These are phyloP conservation scores for Smutsia temminckii DNA, from an alignment of 2,797 vertebrate genomes.

Conservation along the genomic window DNA sequence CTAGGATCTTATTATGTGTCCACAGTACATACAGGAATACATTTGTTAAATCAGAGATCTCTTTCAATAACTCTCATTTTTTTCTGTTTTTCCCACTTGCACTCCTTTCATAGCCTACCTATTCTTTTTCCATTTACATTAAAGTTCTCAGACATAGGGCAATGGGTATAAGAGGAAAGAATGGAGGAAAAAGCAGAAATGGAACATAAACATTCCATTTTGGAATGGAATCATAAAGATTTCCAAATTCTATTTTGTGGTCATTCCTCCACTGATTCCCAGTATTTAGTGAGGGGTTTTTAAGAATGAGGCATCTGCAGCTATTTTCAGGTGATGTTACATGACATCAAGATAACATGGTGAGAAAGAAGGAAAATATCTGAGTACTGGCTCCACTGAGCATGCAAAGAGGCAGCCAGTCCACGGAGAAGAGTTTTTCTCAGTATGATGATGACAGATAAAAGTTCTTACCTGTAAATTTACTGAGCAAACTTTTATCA, in stretches of 20 bases:
- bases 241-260: background rate
- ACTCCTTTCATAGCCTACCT: background rate
- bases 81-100: background rate
- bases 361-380: background rate
- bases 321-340: background rate
- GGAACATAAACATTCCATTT: background rate
- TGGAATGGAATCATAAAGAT: too few relatives aligned
- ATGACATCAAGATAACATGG: background rate
- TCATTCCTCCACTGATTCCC: background rate
- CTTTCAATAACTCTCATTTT: background rate
- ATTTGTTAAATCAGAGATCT: background rate
- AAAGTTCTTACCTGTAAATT: background rate
- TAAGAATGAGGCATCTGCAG: background rate
- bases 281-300: background rate
- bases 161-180: background rate
- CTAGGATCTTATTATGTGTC: background rate
- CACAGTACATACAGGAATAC: background rate
- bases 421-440: background rate
- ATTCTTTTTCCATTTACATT: background rate
- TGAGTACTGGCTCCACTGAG: background rate
- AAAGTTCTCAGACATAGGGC: background rate
- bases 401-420: accelerated
- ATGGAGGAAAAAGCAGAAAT: background rate
- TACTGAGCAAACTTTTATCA: constrained; percentile 29
- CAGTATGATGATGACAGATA: background rate